Evolutionary conservation across 2,888 invertebrate species (phyloP), one percentile per base, ranked within the genome.

Genomic region (Sinopyrophorus schimmeli): DNA sequence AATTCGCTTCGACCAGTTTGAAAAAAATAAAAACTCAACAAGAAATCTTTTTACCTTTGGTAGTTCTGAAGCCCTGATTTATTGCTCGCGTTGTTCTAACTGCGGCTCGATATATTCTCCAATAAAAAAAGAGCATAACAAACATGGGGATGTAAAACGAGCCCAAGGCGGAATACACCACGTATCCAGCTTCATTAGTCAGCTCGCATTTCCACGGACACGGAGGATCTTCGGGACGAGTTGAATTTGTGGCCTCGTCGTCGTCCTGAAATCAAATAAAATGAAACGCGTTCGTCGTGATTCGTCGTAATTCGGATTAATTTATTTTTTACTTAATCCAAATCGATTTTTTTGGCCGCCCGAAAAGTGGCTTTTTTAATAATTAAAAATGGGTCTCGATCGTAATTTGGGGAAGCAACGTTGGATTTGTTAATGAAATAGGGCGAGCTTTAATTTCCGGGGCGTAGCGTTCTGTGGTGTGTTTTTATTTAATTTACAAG

Each of bases 141-240:
- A 94, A 85, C 93, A 95, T 95, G 24, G 97, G 97, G 65, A 96
- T 87, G 77, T 92, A 97, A 82, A 97, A 97, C 55, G 95, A 95
- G n/a, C 97, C 97, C 14, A 97, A 80, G 0, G 97, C 96, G 2
- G 95, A 95, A 76, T 96, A 96, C 42, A 98, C 87, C 43, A 97
- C 94, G 78, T 98, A 98, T 40, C 94, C 94, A 31, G 89, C 87
- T 71, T 94, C 93, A 76, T 92, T 92, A 66, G 92, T 94, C 57
- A 95, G 81, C 72, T 92, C 92, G 69, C 94, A 95, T 59, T 87
- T 89, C 87, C 89, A 89, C 5, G 85, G 86, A 67, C 89, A 89
- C 12, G 84, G 83, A 1, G 83, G 81, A 61, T 73, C 67, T 35
- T 65, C 65, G 24, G 64, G 55, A 41, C 68, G 71, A 49, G 72